These are phyloP conservation scores for Globodera ellingtonae DNA, from an alignment of 1,140 invertebrate species.

Conservation along the genomic window DNA sequence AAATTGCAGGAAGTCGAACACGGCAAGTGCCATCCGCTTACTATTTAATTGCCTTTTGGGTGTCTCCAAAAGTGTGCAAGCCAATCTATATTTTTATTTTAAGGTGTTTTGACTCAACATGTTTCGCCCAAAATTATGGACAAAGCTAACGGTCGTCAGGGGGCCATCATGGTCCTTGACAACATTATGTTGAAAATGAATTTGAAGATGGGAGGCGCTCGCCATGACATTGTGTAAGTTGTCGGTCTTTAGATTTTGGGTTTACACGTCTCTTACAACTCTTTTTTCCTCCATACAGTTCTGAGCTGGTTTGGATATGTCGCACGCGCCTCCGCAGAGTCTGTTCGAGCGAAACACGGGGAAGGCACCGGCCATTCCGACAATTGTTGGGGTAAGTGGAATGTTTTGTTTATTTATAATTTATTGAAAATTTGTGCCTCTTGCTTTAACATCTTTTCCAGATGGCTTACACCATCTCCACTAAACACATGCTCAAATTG, in stretches of 20 bases:
- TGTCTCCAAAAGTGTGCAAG: too few species aligned
- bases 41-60: neutral
- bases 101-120: slow-evolving; percentile 12
- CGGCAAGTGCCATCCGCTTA: neutral
- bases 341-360: slow-evolving; percentile 35
- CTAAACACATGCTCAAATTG: slow-evolving; percentile 14
- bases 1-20: slow-evolving; percentile 27
- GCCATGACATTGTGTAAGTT: slow-evolving; percentile 13
- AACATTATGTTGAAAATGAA: slow-evolving; percentile 39
- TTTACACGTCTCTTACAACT: too few species aligned
- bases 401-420: neutral
- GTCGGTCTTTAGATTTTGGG: too few species aligned
- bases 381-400: slow-evolving; percentile 36
- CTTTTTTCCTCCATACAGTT: neutral
- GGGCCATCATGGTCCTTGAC: slow-evolving; percentile 29
- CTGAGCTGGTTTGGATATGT: slow-evolving; percentile 27
- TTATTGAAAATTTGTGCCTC: neutral
- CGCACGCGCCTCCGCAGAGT: slow-evolving; percentile 32
- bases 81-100: too few species aligned
- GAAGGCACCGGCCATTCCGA: slow-evolving; percentile 12
- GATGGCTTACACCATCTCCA: neutral
- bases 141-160: slow-evolving; percentile 20
- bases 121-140: slow-evolving; percentile 3
- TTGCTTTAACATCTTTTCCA: neutral
- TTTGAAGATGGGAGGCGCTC: slow-evolving; percentile 39